Percentiles rank a stretch among this genome's conserved stretches.
These are phyloP conservation scores for Chironex yamaguchii DNA, from an alignment of 30 jellyfish, hydroid and myxozoan genomes.

Conservation along the genomic window DNA sequence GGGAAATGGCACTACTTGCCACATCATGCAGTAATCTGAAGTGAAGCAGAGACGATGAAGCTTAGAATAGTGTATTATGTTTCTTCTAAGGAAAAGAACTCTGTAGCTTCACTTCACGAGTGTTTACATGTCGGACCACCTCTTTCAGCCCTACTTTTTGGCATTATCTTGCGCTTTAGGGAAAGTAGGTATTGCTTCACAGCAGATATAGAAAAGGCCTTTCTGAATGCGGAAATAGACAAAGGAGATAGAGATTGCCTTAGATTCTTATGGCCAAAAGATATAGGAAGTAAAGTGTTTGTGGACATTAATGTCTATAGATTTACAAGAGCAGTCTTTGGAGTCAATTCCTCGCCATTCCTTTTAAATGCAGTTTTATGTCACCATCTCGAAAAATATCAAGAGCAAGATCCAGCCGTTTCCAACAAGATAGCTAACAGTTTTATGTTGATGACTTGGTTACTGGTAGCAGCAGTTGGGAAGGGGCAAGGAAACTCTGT, in stretches of 20 bases:
- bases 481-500: conserved; percentile 17
- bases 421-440: conserved; percentile 15
- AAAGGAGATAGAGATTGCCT: conserved; percentile 54
- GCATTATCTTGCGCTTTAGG: conserved; percentile 35
- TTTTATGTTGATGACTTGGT: conserved; percentile 44
- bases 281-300: neutral
- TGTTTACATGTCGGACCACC: conserved; percentile 24
- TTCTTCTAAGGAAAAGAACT: neutral
- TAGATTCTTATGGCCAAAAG: conserved; percentile 59
- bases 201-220: conserved; percentile 60
- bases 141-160: conserved; percentile 31
- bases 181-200: conserved; percentile 10
- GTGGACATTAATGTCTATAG: neutral
- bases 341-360: conserved; percentile 22
- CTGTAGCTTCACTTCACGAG: neutral
- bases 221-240: conserved; percentile 25
- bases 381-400: conserved; percentile 34
- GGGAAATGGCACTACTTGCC: neutral
- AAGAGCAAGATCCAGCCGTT: conserved; percentile 47
- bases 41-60: conserved; percentile 2
- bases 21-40: conserved; percentile 12
- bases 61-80: neutral
- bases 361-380: conserved; percentile 34
- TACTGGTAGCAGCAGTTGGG: conserved; percentile 1
- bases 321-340: neutral